A percentile compares a stretch with the other conserved stretches of the same genome.
phyloP scores from a whole-genome alignment of 1,140 invertebrate genomes.

The Drosophila triauraria region DNA sequence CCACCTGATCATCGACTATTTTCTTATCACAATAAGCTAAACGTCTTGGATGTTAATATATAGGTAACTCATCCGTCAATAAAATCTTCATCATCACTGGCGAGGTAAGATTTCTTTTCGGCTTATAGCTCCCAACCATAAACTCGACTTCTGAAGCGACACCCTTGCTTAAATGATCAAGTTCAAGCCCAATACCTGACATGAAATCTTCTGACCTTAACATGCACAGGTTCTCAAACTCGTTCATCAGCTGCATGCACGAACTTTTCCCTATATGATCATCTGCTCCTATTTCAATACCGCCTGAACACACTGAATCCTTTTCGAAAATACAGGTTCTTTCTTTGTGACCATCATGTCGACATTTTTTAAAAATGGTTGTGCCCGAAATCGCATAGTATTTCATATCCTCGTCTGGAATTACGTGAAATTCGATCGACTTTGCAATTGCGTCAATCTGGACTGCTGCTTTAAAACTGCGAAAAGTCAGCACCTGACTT shows the following conservation, averaged over 20 bases:
- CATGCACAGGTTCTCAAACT: not conserved
- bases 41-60: constrained; percentile 66
- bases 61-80: constrained; percentile 52
- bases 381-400: no score
- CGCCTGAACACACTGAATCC: no score
- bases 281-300: no score
- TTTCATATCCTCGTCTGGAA: no score
- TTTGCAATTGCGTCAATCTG: no score
- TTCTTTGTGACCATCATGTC: not conserved
- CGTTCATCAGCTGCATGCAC: not conserved
- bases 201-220: not conserved
- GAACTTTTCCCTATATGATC: no score
- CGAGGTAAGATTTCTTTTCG: constrained; percentile 2
- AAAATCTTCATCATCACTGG: constrained; percentile 37
- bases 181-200: not conserved
- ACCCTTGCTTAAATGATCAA: not conserved
- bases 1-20: constrained; percentile 42
- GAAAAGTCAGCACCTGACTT: no score
- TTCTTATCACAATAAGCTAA: constrained; percentile 37
- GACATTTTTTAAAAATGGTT: no score
- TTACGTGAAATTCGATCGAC: no score
- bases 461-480: no score
- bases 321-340: not conserved
- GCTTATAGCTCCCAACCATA: not conserved
- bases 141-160: not conserved